A percentile compares a stretch with the other conserved stretches of the same genome.
Conservation (phyloP, 2,113 vertebrate species). For the Dasyornis broadbenti region DNA sequence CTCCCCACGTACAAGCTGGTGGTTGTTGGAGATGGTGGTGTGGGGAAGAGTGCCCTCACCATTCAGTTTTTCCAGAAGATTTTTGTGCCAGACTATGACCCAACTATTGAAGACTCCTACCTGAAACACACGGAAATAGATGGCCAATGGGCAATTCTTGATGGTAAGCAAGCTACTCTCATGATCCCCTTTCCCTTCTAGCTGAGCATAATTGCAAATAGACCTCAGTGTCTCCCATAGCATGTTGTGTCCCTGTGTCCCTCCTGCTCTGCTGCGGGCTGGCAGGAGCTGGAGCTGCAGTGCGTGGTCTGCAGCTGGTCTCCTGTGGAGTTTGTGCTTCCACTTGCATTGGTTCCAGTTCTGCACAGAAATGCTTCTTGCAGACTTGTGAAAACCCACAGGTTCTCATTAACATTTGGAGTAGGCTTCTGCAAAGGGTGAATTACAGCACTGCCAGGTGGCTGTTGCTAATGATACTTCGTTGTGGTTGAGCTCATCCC, state of each 20-base stretch:
- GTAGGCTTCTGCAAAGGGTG: neutral
- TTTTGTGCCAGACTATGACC: constrained; percentile 98
- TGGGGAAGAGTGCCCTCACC: constrained; percentile 97
- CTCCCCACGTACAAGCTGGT: constrained; percentile 97
- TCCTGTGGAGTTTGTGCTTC: neutral
- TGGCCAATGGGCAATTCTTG: constrained; percentile 96
- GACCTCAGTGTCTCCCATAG: neutral
- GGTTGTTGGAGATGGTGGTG: constrained; percentile 95
- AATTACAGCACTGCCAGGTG: neutral
- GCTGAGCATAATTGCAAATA: neutral
- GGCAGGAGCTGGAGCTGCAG: neutral
- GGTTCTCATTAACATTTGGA: neutral
- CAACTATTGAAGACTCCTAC: constrained; percentile 98
- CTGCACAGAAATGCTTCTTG: neutral
- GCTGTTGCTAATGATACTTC: neutral
- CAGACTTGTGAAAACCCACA: neutral
- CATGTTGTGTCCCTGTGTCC: neutral
- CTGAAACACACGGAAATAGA: constrained; percentile 98
- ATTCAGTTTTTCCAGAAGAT: constrained; percentile 99
- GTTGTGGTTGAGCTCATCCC: neutral
- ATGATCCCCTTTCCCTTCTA: neutral
- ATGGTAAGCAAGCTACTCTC: constrained; percentile 77
- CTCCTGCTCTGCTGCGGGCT: neutral
- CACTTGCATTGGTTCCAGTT: neutral
- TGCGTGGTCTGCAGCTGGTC: neutral